Percentiles rank a stretch among this genome's conserved stretches.
Evolutionary conservation across 1,140 invertebrate species (phyloP).

Genomic region (Listronotus bonariensis): DNA sequence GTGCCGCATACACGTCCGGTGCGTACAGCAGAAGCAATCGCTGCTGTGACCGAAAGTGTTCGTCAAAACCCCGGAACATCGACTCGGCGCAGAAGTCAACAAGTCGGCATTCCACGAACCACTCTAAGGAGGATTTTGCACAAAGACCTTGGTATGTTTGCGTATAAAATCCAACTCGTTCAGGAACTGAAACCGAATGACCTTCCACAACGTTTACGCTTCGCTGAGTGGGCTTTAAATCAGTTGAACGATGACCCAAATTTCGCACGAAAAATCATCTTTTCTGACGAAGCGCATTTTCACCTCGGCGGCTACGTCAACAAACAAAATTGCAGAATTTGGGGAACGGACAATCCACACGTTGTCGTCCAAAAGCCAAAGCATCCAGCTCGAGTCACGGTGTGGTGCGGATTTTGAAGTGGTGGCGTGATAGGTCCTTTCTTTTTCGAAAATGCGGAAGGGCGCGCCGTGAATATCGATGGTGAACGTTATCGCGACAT

Average conservation of each 20-base stretch:
- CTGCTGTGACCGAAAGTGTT: too few relatives aligned
- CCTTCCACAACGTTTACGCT: conserved; percentile 13
- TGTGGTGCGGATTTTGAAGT: conserved; percentile 46
- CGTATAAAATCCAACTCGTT: conserved; percentile 46
- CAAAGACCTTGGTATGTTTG: conserved; percentile 42
- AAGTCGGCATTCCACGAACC: conserved; percentile 34
- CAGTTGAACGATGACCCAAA: background rate
- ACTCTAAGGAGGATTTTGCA: conserved; percentile 44
- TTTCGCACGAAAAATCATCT: conserved; percentile 41
- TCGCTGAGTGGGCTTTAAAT: conserved; percentile 20
- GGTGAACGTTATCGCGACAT: conserved; percentile 36
- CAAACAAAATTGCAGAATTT: conserved; percentile 54
- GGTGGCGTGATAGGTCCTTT: conserved; percentile 37
- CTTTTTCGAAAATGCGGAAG: conserved; percentile 39
- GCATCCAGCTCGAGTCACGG: conserved; percentile 50
- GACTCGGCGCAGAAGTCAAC: conserved; percentile 23
- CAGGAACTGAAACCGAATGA: conserved; percentile 39
- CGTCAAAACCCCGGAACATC: conserved; percentile 11
- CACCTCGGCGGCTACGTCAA: conserved; percentile 52
- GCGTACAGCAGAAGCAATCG: too few relatives aligned
- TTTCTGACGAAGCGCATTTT: conserved; percentile 53
- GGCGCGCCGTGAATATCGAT: conserved; percentile 24
- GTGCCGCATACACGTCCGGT: too few relatives aligned
- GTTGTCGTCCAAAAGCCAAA: conserved; percentile 48
- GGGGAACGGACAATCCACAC: conserved; percentile 45